A percentile compares a stretch with the other conserved stretches of the same genome.
Evolutionary conservation across 2,888 invertebrate species (phyloP).

Genomic region (Pelosia muscerda): DNA sequence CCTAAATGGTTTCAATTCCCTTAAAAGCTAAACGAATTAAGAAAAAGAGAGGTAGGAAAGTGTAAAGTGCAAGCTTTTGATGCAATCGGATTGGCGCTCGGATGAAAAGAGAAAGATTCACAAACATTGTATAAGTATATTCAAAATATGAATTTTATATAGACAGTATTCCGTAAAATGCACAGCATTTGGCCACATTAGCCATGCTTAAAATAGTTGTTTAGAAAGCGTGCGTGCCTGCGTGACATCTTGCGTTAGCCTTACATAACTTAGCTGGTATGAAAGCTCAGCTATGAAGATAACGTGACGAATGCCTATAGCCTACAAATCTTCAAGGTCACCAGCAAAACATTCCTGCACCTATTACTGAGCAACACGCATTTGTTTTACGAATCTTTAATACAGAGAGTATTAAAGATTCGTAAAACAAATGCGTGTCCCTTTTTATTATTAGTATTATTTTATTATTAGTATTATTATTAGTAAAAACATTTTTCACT

Average conservation of each 20-base stretch:
- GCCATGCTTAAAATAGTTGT: constrained; percentile 50
- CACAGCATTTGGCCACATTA: constrained; percentile 34
- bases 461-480: too few species aligned
- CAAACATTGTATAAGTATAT: not conserved
- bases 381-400: constrained; percentile 3
- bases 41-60: not conserved
- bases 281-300: constrained; percentile 56
- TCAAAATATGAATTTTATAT: constrained; percentile 18
- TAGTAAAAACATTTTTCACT: too few species aligned
- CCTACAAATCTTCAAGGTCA: constrained; percentile 51
- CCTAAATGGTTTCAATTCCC: too few species aligned
- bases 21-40: not conserved
- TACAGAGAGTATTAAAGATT: too few species aligned
- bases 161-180: constrained; percentile 29
- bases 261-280: constrained; percentile 54
- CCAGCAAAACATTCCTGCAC: constrained; percentile 37
- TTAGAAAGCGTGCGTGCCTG: constrained; percentile 62
- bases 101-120: not conserved
- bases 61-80: not conserved
- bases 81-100: not conserved
- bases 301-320: constrained; percentile 66
- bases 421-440: too few species aligned
- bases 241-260: constrained; percentile 58
- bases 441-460: too few species aligned
- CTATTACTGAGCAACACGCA: constrained; percentile 35